These are phyloP conservation scores for Digitonthophagus gazella DNA, from an alignment of 2,888 invertebrate genomes.

Conservation along the genomic window DNA sequence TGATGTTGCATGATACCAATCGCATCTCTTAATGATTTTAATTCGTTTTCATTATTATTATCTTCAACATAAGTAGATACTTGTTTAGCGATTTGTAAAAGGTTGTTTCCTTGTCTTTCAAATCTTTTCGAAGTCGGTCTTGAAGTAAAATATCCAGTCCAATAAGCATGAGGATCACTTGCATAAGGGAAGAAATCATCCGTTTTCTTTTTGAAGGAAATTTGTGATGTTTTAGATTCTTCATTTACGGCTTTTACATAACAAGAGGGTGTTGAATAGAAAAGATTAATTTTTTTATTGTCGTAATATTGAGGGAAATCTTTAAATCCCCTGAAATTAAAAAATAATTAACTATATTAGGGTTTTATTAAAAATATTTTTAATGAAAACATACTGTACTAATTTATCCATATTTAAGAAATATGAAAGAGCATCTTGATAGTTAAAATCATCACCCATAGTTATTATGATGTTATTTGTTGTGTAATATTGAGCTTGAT, in stretches of 20 bases:
- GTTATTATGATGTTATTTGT: slow-evolving; percentile 80
- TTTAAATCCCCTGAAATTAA: slow-evolving; percentile 39
- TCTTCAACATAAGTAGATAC: slow-evolving; percentile 57
- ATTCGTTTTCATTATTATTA: slow-evolving; percentile 50
- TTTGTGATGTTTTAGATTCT: slow-evolving; percentile 48
- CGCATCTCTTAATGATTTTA: slow-evolving; percentile 63
- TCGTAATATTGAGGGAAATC: slow-evolving; percentile 51
- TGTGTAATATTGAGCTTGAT: slow-evolving; percentile 58
- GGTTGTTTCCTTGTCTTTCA: slow-evolving; percentile 70
- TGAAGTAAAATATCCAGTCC: slow-evolving; percentile 90
- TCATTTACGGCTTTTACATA: slow-evolving; percentile 76
- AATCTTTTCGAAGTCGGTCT: slow-evolving; percentile 76
- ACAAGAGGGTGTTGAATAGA: slow-evolving; percentile 84
- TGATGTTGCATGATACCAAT: slow-evolving; percentile 87
- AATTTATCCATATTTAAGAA: slow-evolving; percentile 85
- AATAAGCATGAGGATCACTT: slow-evolving; percentile 76
- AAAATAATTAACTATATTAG: not conserved
- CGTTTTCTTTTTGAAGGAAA: slow-evolving; percentile 67
- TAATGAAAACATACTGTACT: slow-evolving; percentile 61
- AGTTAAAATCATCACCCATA: slow-evolving; percentile 93
- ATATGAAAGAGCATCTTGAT: slow-evolving; percentile 74
- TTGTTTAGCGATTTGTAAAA: slow-evolving; percentile 61
- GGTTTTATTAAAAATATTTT: not conserved
- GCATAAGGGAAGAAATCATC: slow-evolving; percentile 94
- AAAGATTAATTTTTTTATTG: slow-evolving; percentile 66